phyloP scores from a whole-genome alignment of 2,113 vertebrate genomes.

The Pycnonotus jocosus region DNA sequence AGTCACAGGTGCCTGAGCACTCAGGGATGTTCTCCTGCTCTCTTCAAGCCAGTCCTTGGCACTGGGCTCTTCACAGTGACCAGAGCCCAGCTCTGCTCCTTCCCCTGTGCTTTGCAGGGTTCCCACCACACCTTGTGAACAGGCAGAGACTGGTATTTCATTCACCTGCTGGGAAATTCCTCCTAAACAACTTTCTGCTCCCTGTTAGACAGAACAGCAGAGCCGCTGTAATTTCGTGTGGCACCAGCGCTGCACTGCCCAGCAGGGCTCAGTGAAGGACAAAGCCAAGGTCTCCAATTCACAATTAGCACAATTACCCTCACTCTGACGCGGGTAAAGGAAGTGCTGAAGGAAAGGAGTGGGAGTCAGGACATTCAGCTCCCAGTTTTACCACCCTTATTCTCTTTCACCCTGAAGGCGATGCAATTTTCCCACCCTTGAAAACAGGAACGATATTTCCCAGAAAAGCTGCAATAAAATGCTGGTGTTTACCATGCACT shows the following conservation, averaged over 20 bases:
- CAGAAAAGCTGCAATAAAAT: neutral
- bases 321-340: neutral
- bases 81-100: neutral
- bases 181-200: neutral
- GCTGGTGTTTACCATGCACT: neutral
- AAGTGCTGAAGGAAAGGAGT: neutral
- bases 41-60: neutral
- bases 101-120: neutral
- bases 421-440: neutral
- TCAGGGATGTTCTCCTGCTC: neutral
- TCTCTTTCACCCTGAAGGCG: neutral
- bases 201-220: neutral
- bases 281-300: neutral
- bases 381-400: neutral
- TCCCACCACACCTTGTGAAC: neutral
- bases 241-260: neutral
- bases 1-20: neutral
- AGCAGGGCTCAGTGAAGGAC: neutral
- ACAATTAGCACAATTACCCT: neutral
- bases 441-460: neutral
- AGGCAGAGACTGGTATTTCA: neutral
- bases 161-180: neutral
- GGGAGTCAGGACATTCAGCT: constrained; percentile 5
- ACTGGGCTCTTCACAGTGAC: neutral
- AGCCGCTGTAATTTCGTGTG: neutral